These are phyloP conservation scores for Micromesistius poutassou DNA, from an alignment of 2,797 vertebrate species.

Conservation along the genomic window DNA sequence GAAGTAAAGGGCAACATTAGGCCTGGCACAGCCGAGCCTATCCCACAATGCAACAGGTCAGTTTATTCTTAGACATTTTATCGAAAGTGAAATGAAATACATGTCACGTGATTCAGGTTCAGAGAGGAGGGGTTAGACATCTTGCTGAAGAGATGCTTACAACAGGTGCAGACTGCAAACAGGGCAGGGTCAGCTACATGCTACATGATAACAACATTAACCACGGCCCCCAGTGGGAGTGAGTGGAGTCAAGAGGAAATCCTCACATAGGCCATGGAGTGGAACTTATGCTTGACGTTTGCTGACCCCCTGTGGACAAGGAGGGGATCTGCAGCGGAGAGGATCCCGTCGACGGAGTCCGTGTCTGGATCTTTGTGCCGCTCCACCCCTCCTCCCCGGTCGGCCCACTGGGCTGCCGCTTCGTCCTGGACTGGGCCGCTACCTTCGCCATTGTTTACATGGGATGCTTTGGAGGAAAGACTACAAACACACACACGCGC, in stretches of 20 bases:
- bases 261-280: conserved; percentile 55
- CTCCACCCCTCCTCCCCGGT: conserved; percentile 37
- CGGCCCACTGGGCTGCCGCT: conserved; percentile 10
- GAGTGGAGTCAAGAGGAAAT: background rate
- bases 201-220: background rate
- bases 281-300: conserved; percentile 63
- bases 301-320: conserved; percentile 60
- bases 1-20: background rate
- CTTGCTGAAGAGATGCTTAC: too few relatives aligned
- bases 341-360: conserved; percentile 32
- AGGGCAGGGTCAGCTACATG: background rate
- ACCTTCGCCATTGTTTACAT: conserved; percentile 40
- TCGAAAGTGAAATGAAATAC: too few relatives aligned
- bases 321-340: conserved; percentile 46
- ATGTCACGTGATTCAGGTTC: too few relatives aligned
- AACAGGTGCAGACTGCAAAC: too few relatives aligned
- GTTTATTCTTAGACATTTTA: too few relatives aligned
- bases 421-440: conserved; percentile 46
- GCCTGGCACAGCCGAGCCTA: background rate
- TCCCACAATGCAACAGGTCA: background rate
- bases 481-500: conserved; percentile 33
- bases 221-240: background rate
- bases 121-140: too few relatives aligned
- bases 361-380: conserved; percentile 41
- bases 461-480: conserved; percentile 43